Percentiles rank a stretch among this genome's conserved stretches.
phyloP scores from a whole-genome alignment of 2,888 invertebrate genomes.

The Cotesia congregata region DNA sequence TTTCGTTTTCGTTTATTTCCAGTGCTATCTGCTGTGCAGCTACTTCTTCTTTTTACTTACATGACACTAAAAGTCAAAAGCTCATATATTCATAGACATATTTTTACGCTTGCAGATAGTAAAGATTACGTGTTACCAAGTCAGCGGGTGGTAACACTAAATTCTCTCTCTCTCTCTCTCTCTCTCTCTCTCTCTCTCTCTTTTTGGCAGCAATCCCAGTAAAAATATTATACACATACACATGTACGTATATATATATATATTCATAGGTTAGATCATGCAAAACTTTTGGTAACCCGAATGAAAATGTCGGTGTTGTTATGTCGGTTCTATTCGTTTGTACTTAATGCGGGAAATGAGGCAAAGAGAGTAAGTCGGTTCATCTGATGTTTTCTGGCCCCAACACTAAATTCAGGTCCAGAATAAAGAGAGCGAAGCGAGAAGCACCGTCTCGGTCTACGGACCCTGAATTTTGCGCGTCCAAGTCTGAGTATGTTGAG shows the following conservation, averaged over 20 bases:
- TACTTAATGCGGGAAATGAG: not conserved
- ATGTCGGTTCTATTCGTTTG: slow-evolving; percentile 20
- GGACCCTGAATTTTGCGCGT: slow-evolving; percentile 22
- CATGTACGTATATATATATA: not conserved
- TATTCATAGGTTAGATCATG: slow-evolving; percentile 21
- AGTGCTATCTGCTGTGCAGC: not conserved
- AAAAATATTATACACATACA: not conserved
- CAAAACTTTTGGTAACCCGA: slow-evolving; percentile 37
- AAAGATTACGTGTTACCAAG: slow-evolving; percentile 20
- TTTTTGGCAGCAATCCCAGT: slow-evolving; percentile 23
- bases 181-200: not conserved
- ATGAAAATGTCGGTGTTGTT: slow-evolving; percentile 34
- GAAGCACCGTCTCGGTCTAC: slow-evolving; percentile 29
- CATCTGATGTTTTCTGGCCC: slow-evolving; percentile 9
- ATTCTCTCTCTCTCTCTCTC: not conserved
- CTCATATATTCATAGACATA: slow-evolving; percentile 21
- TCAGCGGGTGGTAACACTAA: slow-evolving; percentile 9
- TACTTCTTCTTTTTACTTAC: not conserved
- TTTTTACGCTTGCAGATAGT: slow-evolving; percentile 12
- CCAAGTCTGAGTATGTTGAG: not conserved
- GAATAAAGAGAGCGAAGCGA: slow-evolving; percentile 11
- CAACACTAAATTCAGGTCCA: not conserved
- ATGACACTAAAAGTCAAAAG: not conserved
- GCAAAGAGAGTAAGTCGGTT: not conserved
- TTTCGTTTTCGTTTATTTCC: not conserved